Base-by-base conservation (phyloP, 2,888 invertebrate species). In the Bedellia somnulentella region DNA sequence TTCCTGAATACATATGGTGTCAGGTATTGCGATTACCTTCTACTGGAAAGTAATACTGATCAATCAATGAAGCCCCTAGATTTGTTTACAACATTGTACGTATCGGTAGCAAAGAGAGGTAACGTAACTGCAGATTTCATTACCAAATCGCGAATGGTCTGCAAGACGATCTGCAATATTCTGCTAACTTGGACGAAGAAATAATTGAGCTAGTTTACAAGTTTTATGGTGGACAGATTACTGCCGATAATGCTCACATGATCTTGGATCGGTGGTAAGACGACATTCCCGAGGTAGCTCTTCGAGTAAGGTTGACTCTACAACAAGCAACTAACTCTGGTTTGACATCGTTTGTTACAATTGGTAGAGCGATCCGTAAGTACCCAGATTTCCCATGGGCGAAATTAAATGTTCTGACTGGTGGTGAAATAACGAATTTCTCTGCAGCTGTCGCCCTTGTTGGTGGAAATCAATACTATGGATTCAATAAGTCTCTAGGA, bases 401-500 rank as follows among this genome's bases (percentile, higher is more conserved):
- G 2, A 16, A 11, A 27, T n/a, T 27, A 3, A 27, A 27, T 13
- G 9, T 5, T n/a, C 27, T 27, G 17, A 27, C 27, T 10, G 27
- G 14, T n/a, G 27, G 27, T 10, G 27, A 27, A 17, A 8, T 27
- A 2, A 10, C 8, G 8, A 11, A 6, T 16, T 15, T n/a, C 11
- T 9, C 4, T 8, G 9, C 22, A 22, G 29, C 29, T n/a, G 12
- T 29, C 4, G 13, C 6, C 14, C n/a, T 12, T 12, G 29, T 29
- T 8, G 10, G 22, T 8, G 29, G 16, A 5, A 27, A 27, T 14
- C n/a, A 10, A 6, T 27, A 27, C 17, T 27, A 10, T 11, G 27
- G 27, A 27, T 27, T 27, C 17, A 27, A 27, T 9, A 15, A 13
- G 10, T 5, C 5, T 17, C n/a, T 27, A 9, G 27, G 27, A n/a